These are phyloP conservation scores for Anthrax anthrax DNA, from an alignment of 2,888 invertebrate genomes.

Conservation along the genomic window DNA sequence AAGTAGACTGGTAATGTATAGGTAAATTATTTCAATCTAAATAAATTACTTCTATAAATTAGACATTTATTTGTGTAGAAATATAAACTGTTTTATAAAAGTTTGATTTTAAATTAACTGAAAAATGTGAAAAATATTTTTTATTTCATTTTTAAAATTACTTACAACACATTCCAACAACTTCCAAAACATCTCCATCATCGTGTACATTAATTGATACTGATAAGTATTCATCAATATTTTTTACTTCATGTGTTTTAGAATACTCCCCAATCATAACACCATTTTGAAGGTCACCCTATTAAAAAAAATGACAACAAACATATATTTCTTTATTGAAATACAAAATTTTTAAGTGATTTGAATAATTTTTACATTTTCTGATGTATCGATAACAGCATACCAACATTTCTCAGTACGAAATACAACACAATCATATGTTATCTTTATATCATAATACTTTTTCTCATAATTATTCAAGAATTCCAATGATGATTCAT, in stretches of 20 bases:
- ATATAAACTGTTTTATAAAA: too few relatives aligned
- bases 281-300: slow-evolving; percentile 66
- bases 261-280: slow-evolving; percentile 69
- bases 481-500: slow-evolving; percentile 73
- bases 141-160: too few relatives aligned
- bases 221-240: slow-evolving; percentile 68
- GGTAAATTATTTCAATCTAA: too few relatives aligned
- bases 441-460: slow-evolving; percentile 71
- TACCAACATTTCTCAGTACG: slow-evolving; percentile 83
- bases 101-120: too few relatives aligned
- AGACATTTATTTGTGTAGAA: too few relatives aligned
- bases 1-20: too few relatives aligned
- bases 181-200: slow-evolving; percentile 77
- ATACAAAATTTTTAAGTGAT: too few relatives aligned
- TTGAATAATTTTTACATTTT: slow-evolving; percentile 18
- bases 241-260: slow-evolving; percentile 66
- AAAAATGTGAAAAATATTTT: too few relatives aligned
- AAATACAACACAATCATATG: slow-evolving; percentile 87
- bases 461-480: slow-evolving; percentile 75
- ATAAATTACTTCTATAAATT: too few relatives aligned
- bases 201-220: slow-evolving; percentile 84
- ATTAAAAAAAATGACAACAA: slow-evolving; percentile 33
- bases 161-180: slow-evolving; percentile 90
- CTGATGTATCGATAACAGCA: slow-evolving; percentile 27
- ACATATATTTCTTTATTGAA: too few relatives aligned